Base-by-base conservation (phyloP, 2,888 invertebrate species). In the Dascillus cervinus region DNA sequence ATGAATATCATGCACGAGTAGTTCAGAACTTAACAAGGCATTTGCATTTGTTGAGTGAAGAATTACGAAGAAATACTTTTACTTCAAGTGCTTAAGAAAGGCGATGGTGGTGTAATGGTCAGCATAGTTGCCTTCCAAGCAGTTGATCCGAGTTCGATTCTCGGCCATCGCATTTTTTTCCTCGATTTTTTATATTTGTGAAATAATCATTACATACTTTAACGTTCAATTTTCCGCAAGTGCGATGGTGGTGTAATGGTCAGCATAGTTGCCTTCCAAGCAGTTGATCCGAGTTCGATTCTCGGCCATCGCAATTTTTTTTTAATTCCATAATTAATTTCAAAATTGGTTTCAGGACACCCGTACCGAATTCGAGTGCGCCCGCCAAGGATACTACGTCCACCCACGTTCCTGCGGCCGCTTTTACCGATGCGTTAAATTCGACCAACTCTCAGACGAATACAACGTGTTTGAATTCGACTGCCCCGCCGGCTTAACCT, bases 381-480 rank as follows among this genome's bases (percentile, higher is more conserved):
- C 80, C 3, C 69, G 82, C 17, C 84, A 83, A 65, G 85, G 84
- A 1, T 84, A 81, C 63, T 85, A 81, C 64, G 79, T 82, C 17
- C 82, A 84, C 55, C 83, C 83, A 1, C 73, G 77, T 24, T 80
- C 82, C 39, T 84, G 84, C 56, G 81, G 79, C 32, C 70, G 82
- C 26, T 86, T 85, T 65, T 85, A 84, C 58, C 78, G 85, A 34
- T 86, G 85, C 55, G 83, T 85, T 8, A 84, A 85, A 58, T 84
- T 83, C 55, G 77, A 84, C 53, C 82, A 83, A 54, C 75, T 75
- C 26, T 70, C 77, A 1, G 77, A 82, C 11, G 81, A 83, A 50
- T 85, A 75, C 55, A 82, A 80, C 10, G 82, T 84, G 21, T 85
- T 85, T 59, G 83, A 85, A 56, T 86, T 84, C 58, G 82, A 82